Evolutionary conservation across 2,888 invertebrate species (phyloP).

Genomic region (Iphiclides podalirius): DNA sequence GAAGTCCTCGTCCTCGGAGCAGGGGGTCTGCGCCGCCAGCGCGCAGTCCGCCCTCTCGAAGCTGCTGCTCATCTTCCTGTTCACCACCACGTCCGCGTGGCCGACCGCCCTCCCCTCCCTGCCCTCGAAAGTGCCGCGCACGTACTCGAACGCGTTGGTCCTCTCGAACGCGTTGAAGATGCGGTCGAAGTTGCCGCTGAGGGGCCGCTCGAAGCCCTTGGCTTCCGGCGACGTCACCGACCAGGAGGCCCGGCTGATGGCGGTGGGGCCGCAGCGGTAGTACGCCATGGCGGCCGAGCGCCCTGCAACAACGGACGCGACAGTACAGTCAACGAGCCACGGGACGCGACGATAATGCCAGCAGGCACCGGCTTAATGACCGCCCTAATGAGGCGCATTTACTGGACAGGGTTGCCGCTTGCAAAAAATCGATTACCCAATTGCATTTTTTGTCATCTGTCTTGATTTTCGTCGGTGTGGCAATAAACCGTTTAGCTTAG

Average conservation of each 20-base stretch:
- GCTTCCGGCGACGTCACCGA: constrained; percentile 62
- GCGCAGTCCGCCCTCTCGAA: constrained; percentile 74
- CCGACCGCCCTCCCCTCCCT: constrained; percentile 56
- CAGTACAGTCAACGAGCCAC: neutral
- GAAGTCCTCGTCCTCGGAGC: constrained; percentile 82
- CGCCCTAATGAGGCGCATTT: neutral
- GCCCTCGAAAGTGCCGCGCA: constrained; percentile 48
- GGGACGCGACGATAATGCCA: neutral
- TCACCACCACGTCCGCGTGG: constrained; percentile 66
- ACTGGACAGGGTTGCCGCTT: neutral
- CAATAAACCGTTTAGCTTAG: too few species aligned
- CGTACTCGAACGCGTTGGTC: constrained; percentile 74
- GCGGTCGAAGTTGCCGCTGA: constrained; percentile 72
- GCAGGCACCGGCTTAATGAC: neutral
- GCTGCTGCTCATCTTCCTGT: constrained; percentile 69
- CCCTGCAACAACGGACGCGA: constrained; percentile 33
- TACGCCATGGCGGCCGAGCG: constrained; percentile 57
- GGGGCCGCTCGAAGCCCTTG: constrained; percentile 62
- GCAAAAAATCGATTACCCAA: neutral
- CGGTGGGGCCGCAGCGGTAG: constrained; percentile 71
- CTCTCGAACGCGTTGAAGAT: constrained; percentile 75
- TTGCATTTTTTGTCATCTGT: too few species aligned
- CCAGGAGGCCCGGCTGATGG: constrained; percentile 79
- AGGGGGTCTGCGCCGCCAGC: constrained; percentile 72
- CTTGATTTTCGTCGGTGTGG: too few species aligned